phyloP scores from a whole-genome alignment of 2,113 vertebrate genomes.

The Pionites leucogaster region DNA sequence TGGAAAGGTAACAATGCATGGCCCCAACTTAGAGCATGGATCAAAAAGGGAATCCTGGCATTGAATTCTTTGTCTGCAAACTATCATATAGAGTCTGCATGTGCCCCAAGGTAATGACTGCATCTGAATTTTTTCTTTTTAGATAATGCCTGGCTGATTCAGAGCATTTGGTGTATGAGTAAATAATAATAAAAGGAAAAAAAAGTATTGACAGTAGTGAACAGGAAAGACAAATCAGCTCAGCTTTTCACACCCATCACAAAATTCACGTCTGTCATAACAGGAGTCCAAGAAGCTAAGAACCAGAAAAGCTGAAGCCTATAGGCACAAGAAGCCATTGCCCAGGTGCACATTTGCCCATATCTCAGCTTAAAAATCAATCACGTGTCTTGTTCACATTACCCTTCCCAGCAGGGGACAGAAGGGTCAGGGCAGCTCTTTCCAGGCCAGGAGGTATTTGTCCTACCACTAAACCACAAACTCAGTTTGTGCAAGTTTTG shows the following conservation, averaged over 20 bases:
- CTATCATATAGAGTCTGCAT: not conserved
- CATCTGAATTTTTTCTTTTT: not conserved
- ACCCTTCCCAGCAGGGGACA: not conserved
- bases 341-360: not conserved
- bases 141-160: not conserved
- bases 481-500: not conserved
- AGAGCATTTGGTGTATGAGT: not conserved
- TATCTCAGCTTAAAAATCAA: not conserved
- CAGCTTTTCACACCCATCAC: not conserved
- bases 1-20: not conserved
- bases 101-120: not conserved
- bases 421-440: not conserved
- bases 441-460: not conserved
- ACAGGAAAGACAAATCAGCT: not conserved
- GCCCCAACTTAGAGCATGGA: not conserved
- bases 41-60: not conserved
- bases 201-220: not conserved
- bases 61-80: not conserved
- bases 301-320: not conserved
- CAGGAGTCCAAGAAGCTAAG: not conserved
- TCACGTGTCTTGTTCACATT: fast-evolving
- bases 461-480: not conserved
- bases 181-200: not conserved
- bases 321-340: not conserved
- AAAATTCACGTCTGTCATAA: not conserved